Base-by-base conservation (phyloP, 2,888 invertebrate genomes). In the Tuberolachnus salignus region DNA sequence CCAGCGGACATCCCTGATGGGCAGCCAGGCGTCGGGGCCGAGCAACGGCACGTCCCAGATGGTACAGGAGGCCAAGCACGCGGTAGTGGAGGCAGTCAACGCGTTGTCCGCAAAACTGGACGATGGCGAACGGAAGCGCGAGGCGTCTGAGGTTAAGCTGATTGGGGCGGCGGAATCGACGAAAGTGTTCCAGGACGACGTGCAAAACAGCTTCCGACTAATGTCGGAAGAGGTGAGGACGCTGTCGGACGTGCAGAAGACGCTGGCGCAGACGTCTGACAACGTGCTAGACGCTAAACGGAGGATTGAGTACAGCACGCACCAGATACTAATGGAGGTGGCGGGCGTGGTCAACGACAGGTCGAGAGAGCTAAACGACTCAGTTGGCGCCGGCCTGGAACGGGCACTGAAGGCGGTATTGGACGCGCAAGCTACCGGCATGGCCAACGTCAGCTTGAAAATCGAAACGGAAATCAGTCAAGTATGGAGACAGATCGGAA, bases 401-500 rank as follows among this genome's bases (percentile, higher is more conserved):
- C 88, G 86, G 46, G 90, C 94, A 75, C 91, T 93, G 80, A 86
- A 88, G 57, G 87, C 89, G 1, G 90, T 95, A 81, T 87, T 92
- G 82, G 90, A 88, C 82, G 92, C 91, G 84, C 94, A 94, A 83
- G 89, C 90, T 55, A 89, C 89, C 2, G 90, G 91, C 0, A 86
- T 93, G 80, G 89, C 89, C 8, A 94, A 94, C 85, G 86, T 94
- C 71, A 94, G 92, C 70, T 86, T 89, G 0, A 91, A 92, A 84
- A 90, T 95, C 84, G 94, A 94, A 83, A 87, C 90, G 16, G 94
- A 94, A 84, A 91, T 94, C 85, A 90, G 91, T 82, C 92, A 93
- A 85, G 94, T 95, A 19, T 95, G 95, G 95, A 88, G 94, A 26
- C 95, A 94, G 85, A 94, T 95, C 83, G 94, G 94, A 8, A 91